Evolutionary conservation across 2,888 invertebrate genomes (phyloP).

Genomic region (Nymphalis urticae): DNA sequence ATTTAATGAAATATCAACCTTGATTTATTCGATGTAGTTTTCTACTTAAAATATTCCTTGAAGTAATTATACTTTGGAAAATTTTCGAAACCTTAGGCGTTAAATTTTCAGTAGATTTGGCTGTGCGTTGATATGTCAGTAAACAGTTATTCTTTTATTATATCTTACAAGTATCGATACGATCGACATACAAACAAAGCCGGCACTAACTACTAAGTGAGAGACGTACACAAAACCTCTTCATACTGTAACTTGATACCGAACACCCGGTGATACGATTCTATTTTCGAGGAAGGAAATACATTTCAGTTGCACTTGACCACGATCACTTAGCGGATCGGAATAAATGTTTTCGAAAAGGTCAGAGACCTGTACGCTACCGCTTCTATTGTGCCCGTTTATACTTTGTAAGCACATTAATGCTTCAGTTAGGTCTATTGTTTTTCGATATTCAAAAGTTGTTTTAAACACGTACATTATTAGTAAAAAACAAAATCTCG

Average conservation of each 20-base stretch:
- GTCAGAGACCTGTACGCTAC: constrained; percentile 30
- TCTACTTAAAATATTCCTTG: too few relatives aligned
- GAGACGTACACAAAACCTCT: not conserved
- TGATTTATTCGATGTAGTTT: not conserved
- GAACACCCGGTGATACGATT: constrained; percentile 14
- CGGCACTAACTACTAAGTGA: not conserved
- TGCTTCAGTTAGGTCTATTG: not conserved
- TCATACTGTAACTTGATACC: not conserved
- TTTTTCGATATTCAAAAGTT: too few relatives aligned
- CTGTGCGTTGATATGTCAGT: too few relatives aligned
- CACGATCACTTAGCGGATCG: constrained; percentile 29
- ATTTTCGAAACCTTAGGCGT: too few relatives aligned
- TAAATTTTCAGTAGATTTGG: too few relatives aligned
- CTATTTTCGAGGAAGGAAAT: constrained; percentile 33
- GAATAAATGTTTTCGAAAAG: constrained; percentile 32
- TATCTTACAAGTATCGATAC: too few relatives aligned
- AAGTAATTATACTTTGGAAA: too few relatives aligned
- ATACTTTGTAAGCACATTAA: not conserved
- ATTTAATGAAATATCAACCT: not conserved
- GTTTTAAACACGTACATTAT: too few relatives aligned
- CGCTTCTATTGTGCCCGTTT: too few relatives aligned
- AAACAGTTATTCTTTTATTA: too few relatives aligned
- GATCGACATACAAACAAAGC: too few relatives aligned
- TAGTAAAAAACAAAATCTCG: too few relatives aligned
- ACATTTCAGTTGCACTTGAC: constrained; percentile 33